phyloP scores from a whole-genome alignment of 2,113 vertebrate species.

The cat (Felis catus) region DNA sequence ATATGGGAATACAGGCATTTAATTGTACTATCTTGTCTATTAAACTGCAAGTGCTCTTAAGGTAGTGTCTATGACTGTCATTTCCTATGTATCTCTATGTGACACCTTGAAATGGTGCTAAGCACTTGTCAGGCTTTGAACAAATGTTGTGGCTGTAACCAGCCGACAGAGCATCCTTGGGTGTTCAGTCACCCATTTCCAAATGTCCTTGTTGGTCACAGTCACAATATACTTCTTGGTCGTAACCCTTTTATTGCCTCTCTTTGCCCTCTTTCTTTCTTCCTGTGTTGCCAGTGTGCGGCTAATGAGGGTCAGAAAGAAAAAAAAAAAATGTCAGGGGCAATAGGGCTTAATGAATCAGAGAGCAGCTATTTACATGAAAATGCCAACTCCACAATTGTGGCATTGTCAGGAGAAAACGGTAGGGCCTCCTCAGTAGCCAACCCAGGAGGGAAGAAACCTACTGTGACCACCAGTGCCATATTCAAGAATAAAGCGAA shows the following conservation, averaged over 20 bases:
- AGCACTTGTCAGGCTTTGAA: slow-evolving; percentile 60
- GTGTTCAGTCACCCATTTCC: slow-evolving; percentile 69
- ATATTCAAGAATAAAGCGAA: not conserved
- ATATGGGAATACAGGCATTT: not conserved
- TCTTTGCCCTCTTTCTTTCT: slow-evolving; percentile 53
- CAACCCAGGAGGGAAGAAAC: slow-evolving; percentile 22
- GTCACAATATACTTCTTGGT: slow-evolving; percentile 54
- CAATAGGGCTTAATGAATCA: slow-evolving; percentile 67
- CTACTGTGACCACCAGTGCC: not conserved
- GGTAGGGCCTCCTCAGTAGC: slow-evolving; percentile 36
- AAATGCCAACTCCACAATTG: slow-evolving; percentile 65
- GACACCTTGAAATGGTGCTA: slow-evolving; percentile 68
- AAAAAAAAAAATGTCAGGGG: slow-evolving; percentile 73
- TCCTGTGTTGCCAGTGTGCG: slow-evolving; percentile 46
- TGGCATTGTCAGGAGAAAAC: slow-evolving; percentile 8
- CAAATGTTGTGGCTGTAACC: slow-evolving; percentile 50
- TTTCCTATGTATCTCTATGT: slow-evolving; percentile 43
- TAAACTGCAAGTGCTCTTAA: slow-evolving; percentile 31
- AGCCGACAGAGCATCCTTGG: slow-evolving; percentile 41
- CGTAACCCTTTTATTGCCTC: slow-evolving; percentile 59
- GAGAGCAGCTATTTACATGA: slow-evolving; percentile 71
- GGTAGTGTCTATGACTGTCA: not conserved
- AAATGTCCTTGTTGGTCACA: slow-evolving; percentile 65
- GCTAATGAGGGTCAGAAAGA: slow-evolving; percentile 72
- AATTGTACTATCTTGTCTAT: slow-evolving; percentile 16